Evolutionary conservation across 2,888 invertebrate species (phyloP).

Genomic region (Stenodema calcarata): DNA sequence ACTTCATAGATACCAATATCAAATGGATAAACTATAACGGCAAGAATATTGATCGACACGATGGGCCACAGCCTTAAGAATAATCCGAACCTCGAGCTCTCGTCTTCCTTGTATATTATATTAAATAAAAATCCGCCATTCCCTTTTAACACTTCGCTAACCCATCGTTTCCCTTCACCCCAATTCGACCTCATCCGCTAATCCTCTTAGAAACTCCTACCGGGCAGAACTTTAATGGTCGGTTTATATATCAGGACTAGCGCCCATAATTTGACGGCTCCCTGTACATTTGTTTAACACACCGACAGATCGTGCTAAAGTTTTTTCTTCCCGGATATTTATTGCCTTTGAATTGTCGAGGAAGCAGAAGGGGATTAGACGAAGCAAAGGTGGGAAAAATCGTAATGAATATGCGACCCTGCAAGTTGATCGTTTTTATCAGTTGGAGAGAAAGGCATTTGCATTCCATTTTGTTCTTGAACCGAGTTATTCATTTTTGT

Average conservation of each 20-base stretch:
- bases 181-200: not conserved
- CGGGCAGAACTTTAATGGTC: constrained; percentile 21
- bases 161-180: not conserved
- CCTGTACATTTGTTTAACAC: constrained; percentile 24
- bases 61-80: no score
- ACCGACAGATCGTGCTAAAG: constrained; percentile 1
- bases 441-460: not conserved
- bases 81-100: no score
- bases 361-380: not conserved
- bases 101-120: not conserved
- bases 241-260: constrained; percentile 40
- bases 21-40: no score
- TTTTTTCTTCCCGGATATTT: not conserved
- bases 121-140: not conserved
- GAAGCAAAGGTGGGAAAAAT: not conserved
- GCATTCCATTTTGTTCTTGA: constrained; percentile 15
- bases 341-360: not conserved
- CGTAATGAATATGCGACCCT: constrained; percentile 13
- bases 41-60: no score
- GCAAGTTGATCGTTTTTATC: constrained; percentile 5
- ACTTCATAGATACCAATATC: no score
- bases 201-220: constrained; percentile 19
- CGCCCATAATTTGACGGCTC: constrained; percentile 26
- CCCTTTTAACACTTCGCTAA: not conserved
- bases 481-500: not conserved